phyloP scores from a whole-genome alignment of 2,113 vertebrate species.

The Rhinichthys klamathensis region DNA sequence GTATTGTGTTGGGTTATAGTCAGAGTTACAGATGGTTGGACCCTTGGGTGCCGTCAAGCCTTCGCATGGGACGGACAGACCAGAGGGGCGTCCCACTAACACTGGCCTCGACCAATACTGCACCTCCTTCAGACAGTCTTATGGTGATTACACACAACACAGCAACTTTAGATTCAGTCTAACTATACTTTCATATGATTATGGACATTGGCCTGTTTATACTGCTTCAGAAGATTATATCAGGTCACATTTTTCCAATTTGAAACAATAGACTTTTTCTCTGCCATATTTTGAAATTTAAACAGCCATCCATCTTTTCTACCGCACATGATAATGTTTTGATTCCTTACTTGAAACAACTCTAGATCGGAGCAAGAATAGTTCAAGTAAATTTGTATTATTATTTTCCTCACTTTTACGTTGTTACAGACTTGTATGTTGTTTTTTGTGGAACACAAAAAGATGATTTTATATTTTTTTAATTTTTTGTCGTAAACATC shows the following conservation, averaged over 20 bases:
- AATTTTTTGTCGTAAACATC: background rate
- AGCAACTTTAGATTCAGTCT: background rate
- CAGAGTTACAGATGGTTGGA: conserved; percentile 65
- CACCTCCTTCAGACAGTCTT: conserved; percentile 45
- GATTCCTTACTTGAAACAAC: background rate
- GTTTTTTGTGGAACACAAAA: background rate
- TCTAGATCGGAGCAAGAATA: background rate
- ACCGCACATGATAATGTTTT: background rate
- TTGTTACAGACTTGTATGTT: background rate
- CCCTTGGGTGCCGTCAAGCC: conserved; percentile 46
- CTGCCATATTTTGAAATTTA: background rate
- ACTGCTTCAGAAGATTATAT: background rate
- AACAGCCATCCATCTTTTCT: conserved; percentile 8
- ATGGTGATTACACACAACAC: conserved; percentile 32
- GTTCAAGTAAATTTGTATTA: background rate
- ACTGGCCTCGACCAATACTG: conserved; percentile 33
- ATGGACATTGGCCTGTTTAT: background rate
- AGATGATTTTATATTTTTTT: background rate
- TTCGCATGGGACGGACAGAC: conserved; percentile 44
- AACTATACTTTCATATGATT: background rate
- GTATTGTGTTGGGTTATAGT: conserved; percentile 61
- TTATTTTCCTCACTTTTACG: background rate
- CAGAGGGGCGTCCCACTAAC: conserved; percentile 43
- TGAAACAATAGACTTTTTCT: background rate
- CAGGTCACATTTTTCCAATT: background rate